Evolutionary conservation across 2,888 invertebrate species (phyloP), one percentile per base, ranked within the genome.

Genomic region (Barypeithes pellucidus): DNA sequence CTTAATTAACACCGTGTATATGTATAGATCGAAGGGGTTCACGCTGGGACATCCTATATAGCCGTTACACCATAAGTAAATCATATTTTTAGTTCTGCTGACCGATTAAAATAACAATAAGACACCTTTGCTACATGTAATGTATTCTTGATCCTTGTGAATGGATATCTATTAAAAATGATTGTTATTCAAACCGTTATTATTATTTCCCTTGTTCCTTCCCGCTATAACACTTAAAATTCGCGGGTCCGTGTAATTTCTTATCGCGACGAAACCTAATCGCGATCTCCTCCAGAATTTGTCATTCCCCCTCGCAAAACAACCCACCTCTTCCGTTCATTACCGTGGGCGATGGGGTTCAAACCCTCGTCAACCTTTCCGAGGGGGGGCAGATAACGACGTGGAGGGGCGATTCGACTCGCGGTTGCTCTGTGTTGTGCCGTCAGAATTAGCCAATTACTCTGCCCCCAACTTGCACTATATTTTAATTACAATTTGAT

Each of bases 401-500:
- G 43, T 71, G 59, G 72, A 76, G 82, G 85, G 85, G 83, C 84
- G 84, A 85, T 85, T 85, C 85, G 83, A 84, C 80, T 83, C 85
- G 86, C 85, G 86, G 86, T 86, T 85, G 84, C 85, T 85, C 85
- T 84, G 84, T 84, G 85, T 85, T 85, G 84, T 84, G 84, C 84
- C 81, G 84, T 82, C 84, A 82, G 83, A 85, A 85, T 86, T 85
- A 86, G 85, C 84, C 86, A 86, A 86, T 86, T 86, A 85, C 85
- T 82, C 78, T 82, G 80, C 82, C 82, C 84, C 82, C 61, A 41
- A n/a, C 82, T 82, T 82, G 82, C 81, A 82, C 82, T 83, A 84
- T 85, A 83, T 86, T 86, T 85, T 86, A 86, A 86, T 86, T 86
- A 85, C 85, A 82, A 85, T 85, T 84, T 80, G 84, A 85, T 85